Evolutionary conservation across 2,888 invertebrate genomes (phyloP), one percentile per base, ranked within the genome.

Genomic region (Therioaphis trifolii): DNA sequence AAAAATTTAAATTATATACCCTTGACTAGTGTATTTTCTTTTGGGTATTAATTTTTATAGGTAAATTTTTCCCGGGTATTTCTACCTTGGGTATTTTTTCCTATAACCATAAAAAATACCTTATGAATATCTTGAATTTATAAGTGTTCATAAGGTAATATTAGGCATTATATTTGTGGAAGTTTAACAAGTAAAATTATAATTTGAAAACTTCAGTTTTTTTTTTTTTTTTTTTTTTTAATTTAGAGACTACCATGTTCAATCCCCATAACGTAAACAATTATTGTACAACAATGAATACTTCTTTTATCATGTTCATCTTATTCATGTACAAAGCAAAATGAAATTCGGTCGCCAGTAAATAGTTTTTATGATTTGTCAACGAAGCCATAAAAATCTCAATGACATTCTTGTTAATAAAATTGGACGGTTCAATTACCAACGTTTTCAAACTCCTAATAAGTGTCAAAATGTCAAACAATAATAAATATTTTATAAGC

Each of bases 331-430:
- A 63, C 18, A 63, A 29, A 63, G 14, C 24, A 4, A 15, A 63
- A 63, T 24, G 27, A 12, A 63, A 63, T 63, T 63, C 7, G 4
- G 29, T 63, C 15, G 12, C 14, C 27, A 9, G 27, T 63, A 63
- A 63, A 29, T 63, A 63, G 14, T 63, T 29, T 18, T 63, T 63
- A 29, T 63, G 29, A 63, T 63, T 63, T 63, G 63, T 18, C 9
- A 63, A 63, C 5, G 29, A 63, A 63, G 27, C 63, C 29, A 27
- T 63, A 63, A 29, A 63, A 63, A 63, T 63, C 24, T 14, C 29
- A 63, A 63, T 63, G 4, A 63, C 18, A 29, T 63, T 63, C 24
- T 35, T 63, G 63, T 29, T 63, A 63, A 63, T 18, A 18, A 15
- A 63, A 63, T 24, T 29, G 29, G 3, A 18, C 18, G 15, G 5